Conservation (phyloP, 2,113 vertebrate genomes). For the Neoarius graeffei region DNA sequence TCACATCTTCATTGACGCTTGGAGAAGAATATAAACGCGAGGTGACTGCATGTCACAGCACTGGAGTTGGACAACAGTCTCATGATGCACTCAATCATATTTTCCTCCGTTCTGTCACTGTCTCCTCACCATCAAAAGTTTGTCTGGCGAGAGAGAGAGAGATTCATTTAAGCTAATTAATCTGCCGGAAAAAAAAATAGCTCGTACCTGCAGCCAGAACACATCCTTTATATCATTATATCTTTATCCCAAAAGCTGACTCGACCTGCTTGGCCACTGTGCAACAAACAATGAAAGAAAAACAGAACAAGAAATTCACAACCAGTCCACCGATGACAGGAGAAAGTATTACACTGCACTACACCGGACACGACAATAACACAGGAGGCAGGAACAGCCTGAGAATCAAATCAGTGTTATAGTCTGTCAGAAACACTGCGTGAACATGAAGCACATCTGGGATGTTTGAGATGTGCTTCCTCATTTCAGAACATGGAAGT, state of each 20-base stretch:
- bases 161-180: not conserved
- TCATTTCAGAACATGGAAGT: not conserved
- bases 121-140: not conserved
- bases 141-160: no score
- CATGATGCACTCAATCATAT: no score
- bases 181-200: not conserved
- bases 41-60: no score
- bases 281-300: not conserved
- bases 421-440: not conserved
- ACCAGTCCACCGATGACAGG: not conserved
- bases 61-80: no score
- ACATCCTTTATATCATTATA: not conserved
- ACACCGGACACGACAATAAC: not conserved
- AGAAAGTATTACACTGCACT: not conserved
- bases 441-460: not conserved
- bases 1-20: not conserved
- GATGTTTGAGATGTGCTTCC: not conserved
- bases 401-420: not conserved
- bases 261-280: not conserved
- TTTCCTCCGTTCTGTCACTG: not conserved
- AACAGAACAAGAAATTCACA: not conserved
- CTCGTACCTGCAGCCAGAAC: not conserved
- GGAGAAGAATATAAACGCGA: not conserved
- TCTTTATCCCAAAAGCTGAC: not conserved
- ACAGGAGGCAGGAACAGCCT: not conserved